Evolutionary conservation across 2,113 vertebrate genomes (phyloP).

Genomic region (Chitala chitala): DNA sequence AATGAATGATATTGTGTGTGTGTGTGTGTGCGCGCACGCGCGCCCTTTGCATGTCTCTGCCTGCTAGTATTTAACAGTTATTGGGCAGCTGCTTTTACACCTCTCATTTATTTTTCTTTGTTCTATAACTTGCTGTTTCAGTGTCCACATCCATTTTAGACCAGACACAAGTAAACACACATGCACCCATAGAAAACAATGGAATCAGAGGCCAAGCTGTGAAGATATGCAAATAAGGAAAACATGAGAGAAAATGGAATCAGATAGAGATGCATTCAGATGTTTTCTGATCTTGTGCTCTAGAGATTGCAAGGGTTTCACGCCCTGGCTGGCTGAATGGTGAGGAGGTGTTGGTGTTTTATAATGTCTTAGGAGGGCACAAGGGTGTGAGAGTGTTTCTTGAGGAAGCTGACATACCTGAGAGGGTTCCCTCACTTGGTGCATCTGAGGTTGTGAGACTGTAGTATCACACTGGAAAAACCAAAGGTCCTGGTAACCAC

Average conservation of each 20-base stretch:
- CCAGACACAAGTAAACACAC: neutral
- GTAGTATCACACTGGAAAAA: too few species aligned
- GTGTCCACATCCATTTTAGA: too few species aligned
- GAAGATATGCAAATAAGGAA: neutral
- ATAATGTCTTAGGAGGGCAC: neutral
- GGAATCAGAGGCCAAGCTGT: neutral
- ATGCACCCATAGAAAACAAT: neutral
- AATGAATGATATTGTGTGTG: neutral
- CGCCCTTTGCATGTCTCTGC: neutral
- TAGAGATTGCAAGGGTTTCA: slow-evolving; percentile 4
- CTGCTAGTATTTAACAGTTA: neutral
- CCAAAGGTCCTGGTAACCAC: slow-evolving; percentile 14
- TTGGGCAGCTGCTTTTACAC: neutral
- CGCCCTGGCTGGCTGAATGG: neutral
- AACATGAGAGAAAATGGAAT: neutral
- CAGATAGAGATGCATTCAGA: neutral
- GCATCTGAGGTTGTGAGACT: slow-evolving; percentile 1
- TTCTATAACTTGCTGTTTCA: neutral
- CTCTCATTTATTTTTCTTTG: neutral
- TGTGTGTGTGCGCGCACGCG: neutral
- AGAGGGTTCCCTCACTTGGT: neutral
- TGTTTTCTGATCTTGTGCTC: too few species aligned
- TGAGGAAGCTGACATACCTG: neutral
- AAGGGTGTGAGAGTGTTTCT: neutral
- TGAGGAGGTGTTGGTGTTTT: slow-evolving; percentile 7